These are phyloP conservation scores for Anoplius nigerrimus DNA, from an alignment of 2,888 invertebrate species.

Conservation along the genomic window DNA sequence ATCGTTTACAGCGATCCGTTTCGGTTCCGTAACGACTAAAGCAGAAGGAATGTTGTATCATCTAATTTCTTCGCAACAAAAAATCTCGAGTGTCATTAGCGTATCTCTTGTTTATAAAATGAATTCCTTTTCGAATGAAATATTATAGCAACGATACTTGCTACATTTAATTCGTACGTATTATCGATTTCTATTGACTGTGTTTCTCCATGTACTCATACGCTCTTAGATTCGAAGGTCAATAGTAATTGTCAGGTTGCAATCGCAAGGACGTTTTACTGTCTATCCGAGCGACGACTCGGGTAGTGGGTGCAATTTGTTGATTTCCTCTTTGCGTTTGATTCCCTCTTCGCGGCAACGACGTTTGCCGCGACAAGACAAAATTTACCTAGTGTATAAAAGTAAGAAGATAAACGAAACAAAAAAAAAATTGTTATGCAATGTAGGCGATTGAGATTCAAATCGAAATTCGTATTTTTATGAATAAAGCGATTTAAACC, in stretches of 20 bases:
- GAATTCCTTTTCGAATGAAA: too few species aligned
- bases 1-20: too few species aligned
- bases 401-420: too few species aligned
- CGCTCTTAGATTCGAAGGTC: not conserved
- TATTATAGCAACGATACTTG: too few species aligned
- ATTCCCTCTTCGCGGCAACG: slow-evolving; percentile 17
- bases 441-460: slow-evolving; percentile 59
- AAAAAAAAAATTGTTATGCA: slow-evolving; percentile 63
- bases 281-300: not conserved
- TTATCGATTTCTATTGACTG: too few species aligned
- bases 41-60: too few species aligned
- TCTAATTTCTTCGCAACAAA: too few species aligned
- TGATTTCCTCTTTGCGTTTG: slow-evolving; percentile 30
- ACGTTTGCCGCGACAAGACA: slow-evolving; percentile 33
- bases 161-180: too few species aligned
- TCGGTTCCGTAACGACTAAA: too few species aligned
- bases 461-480: slow-evolving; percentile 70
- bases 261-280: not conserved
- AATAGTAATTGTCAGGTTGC: not conserved
- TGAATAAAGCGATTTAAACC: slow-evolving; percentile 65
- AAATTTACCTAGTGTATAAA: slow-evolving; percentile 45
- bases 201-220: too few species aligned
- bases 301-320: slow-evolving; percentile 17
- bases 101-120: too few species aligned
- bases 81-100: too few species aligned